Conservation (phyloP, 2,797 vertebrate species). For the Sebastiscus tertius region DNA sequence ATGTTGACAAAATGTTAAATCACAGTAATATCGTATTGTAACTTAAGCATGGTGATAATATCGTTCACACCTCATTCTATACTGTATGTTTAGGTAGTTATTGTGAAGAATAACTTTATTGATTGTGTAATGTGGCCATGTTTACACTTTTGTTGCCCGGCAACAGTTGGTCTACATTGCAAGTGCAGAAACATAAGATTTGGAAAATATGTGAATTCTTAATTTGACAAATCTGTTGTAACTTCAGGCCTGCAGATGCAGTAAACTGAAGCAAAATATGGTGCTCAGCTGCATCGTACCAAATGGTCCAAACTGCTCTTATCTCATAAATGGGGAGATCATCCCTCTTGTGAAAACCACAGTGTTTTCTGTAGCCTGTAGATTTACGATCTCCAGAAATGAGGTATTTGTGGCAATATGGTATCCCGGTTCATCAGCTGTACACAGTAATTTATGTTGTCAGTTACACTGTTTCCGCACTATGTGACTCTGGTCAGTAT, state of each 20-base stretch:
- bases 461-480: conserved; percentile 33
- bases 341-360: not conserved
- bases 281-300: not conserved
- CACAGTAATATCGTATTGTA: too few relatives aligned
- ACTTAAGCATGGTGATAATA: too few relatives aligned
- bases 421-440: conserved; percentile 56
- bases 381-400: conserved; percentile 47
- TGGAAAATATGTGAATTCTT: not conserved
- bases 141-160: not conserved
- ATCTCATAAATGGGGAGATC: conserved; percentile 26
- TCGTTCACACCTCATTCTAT: too few relatives aligned
- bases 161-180: not conserved
- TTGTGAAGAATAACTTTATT: conserved; percentile 2
- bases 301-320: not conserved
- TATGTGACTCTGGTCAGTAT: conserved; percentile 14
- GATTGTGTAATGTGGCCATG: not conserved
- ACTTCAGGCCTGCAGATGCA: not conserved
- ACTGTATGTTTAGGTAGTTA: not conserved
- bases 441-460: conserved; percentile 41
- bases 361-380: conserved; percentile 2
- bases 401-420: conserved; percentile 37
- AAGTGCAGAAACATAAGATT: conserved; percentile 1
- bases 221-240: conserved; percentile 7
- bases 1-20: too few relatives aligned
- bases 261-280: not conserved